Evolutionary conservation across 2,797 vertebrate genomes (phyloP), one percentile per base, ranked within the genome.

Genomic region (Scolopax bukidnonensis): DNA sequence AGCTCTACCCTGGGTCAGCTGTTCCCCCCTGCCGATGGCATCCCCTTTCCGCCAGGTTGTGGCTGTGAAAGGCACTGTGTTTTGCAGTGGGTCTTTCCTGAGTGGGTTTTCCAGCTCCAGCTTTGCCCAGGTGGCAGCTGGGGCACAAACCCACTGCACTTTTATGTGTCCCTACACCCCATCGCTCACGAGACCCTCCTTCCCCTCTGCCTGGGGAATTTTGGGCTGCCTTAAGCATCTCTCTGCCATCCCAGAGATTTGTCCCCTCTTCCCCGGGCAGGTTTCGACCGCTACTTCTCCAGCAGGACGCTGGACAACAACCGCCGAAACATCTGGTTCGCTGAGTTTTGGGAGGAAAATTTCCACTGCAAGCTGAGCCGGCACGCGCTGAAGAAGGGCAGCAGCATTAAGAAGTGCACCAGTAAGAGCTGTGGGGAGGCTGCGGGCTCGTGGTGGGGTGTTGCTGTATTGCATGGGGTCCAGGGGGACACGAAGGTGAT

Each of bases 311-410:
- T 99, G 92, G 99, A 99, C 97, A 99, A 99, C 97, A 99, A 99
- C 98, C 98, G 99, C 79, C 97, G 99, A 40, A 99, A 99, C 95
- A 99, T 99, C 90, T 99, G 99, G 99, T 99, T 99, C 65, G 99
- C 99, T 0, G 99, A 99, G 96, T 99, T 99, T 87, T 99, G 99
- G 99, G 99, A 99, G 96, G 99, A 99, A 50, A 99, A 99, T 91
- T 99, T 99, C 97, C 99, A 99, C 50, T 99, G 99, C 98, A 99
- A 99, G 97, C 98, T 99, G 79, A 99, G 99, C 95, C 98, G 99
- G 11, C 99, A 99, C 2, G 99, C 99, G 1, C 98, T 99, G 95
- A 99, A 98, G 97, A 99, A 98, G 97, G 99, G 99, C 84, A 99
- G 99, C 33, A 98, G 98, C 93, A 97, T 99, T 97, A 99, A 99